These are phyloP conservation scores for Cylindroiulus punctatus DNA, from an alignment of 2,888 invertebrate species.

Conservation along the genomic window DNA sequence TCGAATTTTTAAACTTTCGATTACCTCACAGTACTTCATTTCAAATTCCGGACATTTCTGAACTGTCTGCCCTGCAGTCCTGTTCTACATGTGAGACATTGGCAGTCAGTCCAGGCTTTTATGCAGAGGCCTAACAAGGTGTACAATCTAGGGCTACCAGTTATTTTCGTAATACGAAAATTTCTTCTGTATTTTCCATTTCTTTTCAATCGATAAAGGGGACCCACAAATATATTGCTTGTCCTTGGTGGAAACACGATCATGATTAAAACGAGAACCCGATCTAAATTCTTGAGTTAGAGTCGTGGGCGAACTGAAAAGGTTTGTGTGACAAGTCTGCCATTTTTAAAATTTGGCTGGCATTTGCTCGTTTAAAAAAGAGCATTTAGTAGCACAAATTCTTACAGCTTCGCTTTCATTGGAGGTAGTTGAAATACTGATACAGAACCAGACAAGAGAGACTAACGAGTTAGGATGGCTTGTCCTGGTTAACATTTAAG, in stretches of 20 bases:
- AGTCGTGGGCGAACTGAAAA: background rate
- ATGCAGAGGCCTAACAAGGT: background rate
- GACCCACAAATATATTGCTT: background rate
- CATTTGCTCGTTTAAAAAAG: background rate
- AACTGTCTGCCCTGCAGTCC: background rate
- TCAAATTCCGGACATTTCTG: slow-evolving; percentile 19
- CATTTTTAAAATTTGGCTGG: background rate
- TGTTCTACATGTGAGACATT: background rate
- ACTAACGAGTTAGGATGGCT: too few relatives aligned
- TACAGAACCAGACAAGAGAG: too few relatives aligned
- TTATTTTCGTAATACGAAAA: background rate
- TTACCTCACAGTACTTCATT: slow-evolving; percentile 11
- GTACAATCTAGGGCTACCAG: background rate
- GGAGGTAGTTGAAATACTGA: too few relatives aligned
- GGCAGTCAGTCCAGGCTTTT: background rate
- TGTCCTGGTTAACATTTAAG: too few relatives aligned
- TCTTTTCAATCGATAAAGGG: slow-evolving; percentile 9
- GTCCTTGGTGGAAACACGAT: background rate
- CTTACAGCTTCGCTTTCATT: too few relatives aligned
- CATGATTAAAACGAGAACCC: slow-evolving; percentile 15
- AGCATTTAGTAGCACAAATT: too few relatives aligned
- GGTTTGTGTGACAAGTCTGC: background rate
- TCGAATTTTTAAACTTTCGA: slow-evolving; percentile 7
- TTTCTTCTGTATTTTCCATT: background rate
- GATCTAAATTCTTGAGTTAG: background rate